phyloP scores from a whole-genome alignment of 2,888 invertebrate genomes.

The Rhorus exstirpatorius region DNA sequence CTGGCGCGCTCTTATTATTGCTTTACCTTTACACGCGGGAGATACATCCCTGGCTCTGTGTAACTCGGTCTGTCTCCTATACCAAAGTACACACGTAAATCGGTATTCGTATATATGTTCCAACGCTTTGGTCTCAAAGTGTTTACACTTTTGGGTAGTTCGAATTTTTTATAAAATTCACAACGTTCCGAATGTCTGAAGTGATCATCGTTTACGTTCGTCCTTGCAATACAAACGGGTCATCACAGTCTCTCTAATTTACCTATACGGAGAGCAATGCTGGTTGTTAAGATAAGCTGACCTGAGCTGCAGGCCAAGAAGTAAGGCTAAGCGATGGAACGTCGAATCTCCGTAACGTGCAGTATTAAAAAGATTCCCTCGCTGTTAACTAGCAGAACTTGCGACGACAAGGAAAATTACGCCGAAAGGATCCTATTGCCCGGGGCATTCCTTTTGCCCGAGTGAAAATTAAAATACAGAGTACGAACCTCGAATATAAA shows the following conservation, averaged over 20 bases:
- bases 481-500: too few species aligned
- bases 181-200: constrained; percentile 5
- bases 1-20: constrained; percentile 43
- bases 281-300: constrained; percentile 21
- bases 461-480: too few species aligned
- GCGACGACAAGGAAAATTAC: too few species aligned
- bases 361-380: too few species aligned
- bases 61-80: constrained; percentile 9
- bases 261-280: background rate
- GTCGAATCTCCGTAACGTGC: background rate
- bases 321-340: constrained; percentile 2
- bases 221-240: constrained; percentile 38
- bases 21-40: constrained; percentile 23
- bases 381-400: too few species aligned
- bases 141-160: constrained; percentile 29
- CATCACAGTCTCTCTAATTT: constrained; percentile 9
- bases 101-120: constrained; percentile 39
- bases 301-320: background rate
- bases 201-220: background rate
- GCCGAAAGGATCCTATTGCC: too few species aligned
- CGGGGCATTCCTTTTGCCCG: too few species aligned
- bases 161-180: background rate
- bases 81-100: constrained; percentile 27
- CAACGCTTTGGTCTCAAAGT: constrained; percentile 45
- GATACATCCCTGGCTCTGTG: constrained; percentile 21